Evolutionary conservation across 2,113 vertebrate species (phyloP).

Genomic region (Poecile atricapillus): DNA sequence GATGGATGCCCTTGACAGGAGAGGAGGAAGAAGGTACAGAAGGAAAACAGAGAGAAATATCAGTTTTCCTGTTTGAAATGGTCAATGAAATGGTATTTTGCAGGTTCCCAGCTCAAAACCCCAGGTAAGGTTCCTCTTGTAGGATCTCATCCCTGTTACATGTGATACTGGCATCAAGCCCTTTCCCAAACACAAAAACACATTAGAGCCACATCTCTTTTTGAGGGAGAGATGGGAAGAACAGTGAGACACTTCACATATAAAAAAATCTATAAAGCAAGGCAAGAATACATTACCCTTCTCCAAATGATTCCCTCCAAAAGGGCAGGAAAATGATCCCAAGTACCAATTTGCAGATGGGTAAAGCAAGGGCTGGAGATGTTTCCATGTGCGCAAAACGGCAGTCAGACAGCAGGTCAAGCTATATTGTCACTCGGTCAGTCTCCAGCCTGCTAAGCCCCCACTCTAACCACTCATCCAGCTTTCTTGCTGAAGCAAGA

Average conservation of each 20-base stretch:
- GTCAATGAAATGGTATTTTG: neutral
- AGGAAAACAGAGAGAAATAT: neutral
- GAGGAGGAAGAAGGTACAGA: constrained; percentile 36
- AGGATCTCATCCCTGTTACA: neutral
- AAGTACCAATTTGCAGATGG: neutral
- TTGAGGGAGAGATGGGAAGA: neutral
- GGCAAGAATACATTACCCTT: neutral
- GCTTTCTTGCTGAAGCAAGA: neutral
- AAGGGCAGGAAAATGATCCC: neutral
- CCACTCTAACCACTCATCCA: neutral
- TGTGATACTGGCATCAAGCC: neutral
- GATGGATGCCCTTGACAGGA: neutral
- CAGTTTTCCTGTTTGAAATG: constrained; percentile 14
- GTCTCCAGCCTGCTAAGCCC: neutral
- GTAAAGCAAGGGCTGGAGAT: neutral
- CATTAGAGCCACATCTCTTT: neutral
- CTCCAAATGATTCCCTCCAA: neutral
- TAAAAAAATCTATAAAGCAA: neutral
- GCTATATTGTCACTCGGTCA: neutral
- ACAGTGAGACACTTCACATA: neutral
- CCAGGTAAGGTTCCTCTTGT: neutral
- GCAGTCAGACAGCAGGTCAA: neutral
- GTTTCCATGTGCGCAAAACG: neutral
- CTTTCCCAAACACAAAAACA: neutral
- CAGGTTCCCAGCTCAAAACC: neutral